Conservation (phyloP, 2,888 invertebrate genomes). For the Melinopterus prodromus region DNA sequence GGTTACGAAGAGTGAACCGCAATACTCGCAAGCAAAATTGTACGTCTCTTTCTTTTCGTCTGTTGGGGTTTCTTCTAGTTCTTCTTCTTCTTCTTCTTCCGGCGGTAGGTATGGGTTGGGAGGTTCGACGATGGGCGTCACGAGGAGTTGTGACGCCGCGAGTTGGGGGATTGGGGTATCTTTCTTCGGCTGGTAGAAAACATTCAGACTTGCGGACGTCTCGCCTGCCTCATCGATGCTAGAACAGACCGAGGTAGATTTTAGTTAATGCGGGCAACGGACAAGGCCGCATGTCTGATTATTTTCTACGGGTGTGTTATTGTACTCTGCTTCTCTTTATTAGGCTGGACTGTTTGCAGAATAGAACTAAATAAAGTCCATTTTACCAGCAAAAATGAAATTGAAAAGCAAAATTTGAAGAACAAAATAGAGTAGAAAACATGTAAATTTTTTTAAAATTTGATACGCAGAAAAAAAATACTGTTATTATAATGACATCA, state of each 20-base stretch:
- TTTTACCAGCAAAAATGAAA: too few species aligned
- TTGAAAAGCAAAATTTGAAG: too few species aligned
- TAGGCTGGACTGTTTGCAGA: too few species aligned
- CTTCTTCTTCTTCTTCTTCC: constrained; percentile 20
- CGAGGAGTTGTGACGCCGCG: not conserved
- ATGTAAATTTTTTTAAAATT: too few species aligned
- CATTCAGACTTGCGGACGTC: constrained; percentile 50
- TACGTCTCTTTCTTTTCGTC: constrained; percentile 34
- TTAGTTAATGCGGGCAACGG: not conserved
- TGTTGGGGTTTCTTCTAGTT: not conserved
- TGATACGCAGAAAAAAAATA: too few species aligned
- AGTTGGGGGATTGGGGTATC: not conserved
- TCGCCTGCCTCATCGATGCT: constrained; percentile 45
- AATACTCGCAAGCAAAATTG: constrained; percentile 50
- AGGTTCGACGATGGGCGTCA: not conserved
- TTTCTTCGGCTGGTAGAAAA: constrained; percentile 44
- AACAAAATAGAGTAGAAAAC: too few species aligned
- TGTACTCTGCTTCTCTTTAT: not conserved
- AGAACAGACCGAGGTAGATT: constrained; percentile 44
- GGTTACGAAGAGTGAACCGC: constrained; percentile 48
- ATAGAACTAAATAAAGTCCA: too few species aligned
- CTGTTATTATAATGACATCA: too few species aligned
- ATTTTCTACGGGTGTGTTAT: constrained; percentile 38
- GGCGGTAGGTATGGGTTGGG: not conserved
- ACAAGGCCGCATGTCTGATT: constrained; percentile 45